A percentile compares a stretch with the other conserved stretches of the same genome.
These are phyloP conservation scores for Agelastica alni DNA, from an alignment of 2,888 invertebrate species.

Conservation along the genomic window DNA sequence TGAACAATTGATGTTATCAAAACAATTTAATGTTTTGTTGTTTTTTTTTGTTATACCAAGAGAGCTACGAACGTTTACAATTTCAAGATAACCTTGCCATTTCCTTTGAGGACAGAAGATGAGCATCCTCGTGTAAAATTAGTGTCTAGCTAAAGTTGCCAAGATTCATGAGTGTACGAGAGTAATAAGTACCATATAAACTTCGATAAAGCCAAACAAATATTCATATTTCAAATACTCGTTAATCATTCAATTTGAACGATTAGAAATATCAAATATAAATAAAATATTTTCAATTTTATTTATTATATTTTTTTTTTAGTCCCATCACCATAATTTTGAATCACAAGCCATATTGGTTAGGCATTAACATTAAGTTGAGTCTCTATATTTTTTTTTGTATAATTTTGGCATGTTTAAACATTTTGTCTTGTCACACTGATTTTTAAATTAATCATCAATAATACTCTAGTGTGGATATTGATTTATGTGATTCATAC, in stretches of 20 bases:
- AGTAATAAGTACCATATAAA: constrained; percentile 32
- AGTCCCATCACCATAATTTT: constrained; percentile 46
- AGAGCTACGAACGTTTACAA: too few species aligned
- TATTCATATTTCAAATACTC: constrained; percentile 10
- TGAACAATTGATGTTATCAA: too few species aligned
- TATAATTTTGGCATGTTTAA: too few species aligned
- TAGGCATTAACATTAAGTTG: too few species aligned
- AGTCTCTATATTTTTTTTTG: too few species aligned
- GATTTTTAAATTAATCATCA: too few species aligned
- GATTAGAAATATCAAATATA: constrained; percentile 6
- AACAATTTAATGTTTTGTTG: too few species aligned
- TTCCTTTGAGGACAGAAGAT: constrained; percentile 32
- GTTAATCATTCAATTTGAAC: constrained; percentile 10
- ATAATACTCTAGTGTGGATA: too few species aligned
- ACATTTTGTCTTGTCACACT: too few species aligned
- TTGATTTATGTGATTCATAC: too few species aligned
- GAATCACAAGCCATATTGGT: constrained; percentile 37
- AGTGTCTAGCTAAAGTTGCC: constrained; percentile 38
- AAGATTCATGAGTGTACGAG: constrained; percentile 34
- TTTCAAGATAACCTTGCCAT: constrained; percentile 13
- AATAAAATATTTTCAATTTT: constrained; percentile 12
- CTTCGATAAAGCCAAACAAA: constrained; percentile 28
- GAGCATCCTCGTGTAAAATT: constrained; percentile 33
- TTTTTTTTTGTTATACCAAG: too few species aligned
- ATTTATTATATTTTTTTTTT: constrained; percentile 29